These are phyloP conservation scores for Microtus montanus DNA, from an alignment of 2,113 vertebrate genomes.

Conservation along the genomic window DNA sequence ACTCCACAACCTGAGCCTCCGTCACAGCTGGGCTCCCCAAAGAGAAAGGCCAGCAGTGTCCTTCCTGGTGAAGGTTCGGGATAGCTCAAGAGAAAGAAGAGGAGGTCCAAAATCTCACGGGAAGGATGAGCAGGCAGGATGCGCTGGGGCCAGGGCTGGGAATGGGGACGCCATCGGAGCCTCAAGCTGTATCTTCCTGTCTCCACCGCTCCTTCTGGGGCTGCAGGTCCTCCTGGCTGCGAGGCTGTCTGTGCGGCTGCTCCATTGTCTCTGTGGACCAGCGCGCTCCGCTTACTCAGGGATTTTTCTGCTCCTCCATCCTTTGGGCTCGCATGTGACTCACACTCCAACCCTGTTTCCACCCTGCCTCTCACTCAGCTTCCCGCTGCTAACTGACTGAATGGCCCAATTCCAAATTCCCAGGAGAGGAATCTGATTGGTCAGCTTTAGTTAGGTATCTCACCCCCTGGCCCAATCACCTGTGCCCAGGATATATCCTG, in stretches of 20 bases:
- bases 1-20: not conserved
- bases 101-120: conserved; percentile 70
- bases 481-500: not conserved
- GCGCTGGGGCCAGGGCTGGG: not conserved
- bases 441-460: conserved; percentile 44
- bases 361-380: conserved; percentile 54
- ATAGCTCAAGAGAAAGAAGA: conserved; percentile 20
- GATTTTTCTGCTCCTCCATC: conserved; percentile 63
- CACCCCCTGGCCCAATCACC: conserved; percentile 48
- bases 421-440: conserved; percentile 68
- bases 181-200: not conserved
- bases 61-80: not conserved
- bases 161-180: conserved; percentile 65
- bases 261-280: conserved; percentile 67
- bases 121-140: conserved; percentile 60
- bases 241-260: conserved; percentile 26
- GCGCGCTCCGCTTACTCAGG: conserved; percentile 64
- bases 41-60: not conserved
- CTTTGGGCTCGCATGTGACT: conserved; percentile 53
- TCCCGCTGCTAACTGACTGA: conserved; percentile 52
- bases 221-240: conserved; percentile 11
- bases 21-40: not conserved
- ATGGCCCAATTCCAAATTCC: conserved; percentile 76
- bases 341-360: conserved; percentile 56
- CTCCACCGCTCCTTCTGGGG: conserved; percentile 61